Evolutionary conservation across 2,797 vertebrate species (phyloP).

Genomic region (Chloroceryle amazona): DNA sequence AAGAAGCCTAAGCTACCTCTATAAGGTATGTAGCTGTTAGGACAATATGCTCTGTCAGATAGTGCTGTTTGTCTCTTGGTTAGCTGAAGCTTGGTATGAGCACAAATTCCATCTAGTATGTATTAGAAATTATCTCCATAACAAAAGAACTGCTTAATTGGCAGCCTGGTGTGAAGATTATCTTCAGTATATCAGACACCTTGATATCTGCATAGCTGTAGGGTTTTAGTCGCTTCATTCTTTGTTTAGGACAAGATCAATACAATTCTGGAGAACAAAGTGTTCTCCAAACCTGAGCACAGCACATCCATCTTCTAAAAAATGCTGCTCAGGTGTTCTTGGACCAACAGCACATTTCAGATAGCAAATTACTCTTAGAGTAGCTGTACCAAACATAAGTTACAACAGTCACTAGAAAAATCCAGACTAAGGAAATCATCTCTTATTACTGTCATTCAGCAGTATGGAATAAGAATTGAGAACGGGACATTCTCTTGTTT

Average conservation of each 20-base stretch:
- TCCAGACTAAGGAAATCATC: neutral
- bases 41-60: neutral
- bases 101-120: neutral
- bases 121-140: neutral
- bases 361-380: neutral
- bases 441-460: no score
- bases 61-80: neutral
- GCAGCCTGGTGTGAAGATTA: neutral
- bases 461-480: neutral
- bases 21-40: neutral
- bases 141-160: neutral
- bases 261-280: neutral
- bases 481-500: slow-evolving; percentile 62
- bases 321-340: neutral
- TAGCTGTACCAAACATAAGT: neutral
- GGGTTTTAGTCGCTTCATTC: neutral
- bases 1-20: neutral
- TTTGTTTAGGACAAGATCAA: accelerated
- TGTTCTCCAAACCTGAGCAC: neutral
- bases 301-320: neutral
- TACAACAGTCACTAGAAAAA: neutral
- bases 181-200: neutral
- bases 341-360: neutral
- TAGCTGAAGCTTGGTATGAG: neutral
- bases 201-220: neutral